Evolutionary conservation across 2,113 vertebrate species (phyloP).

Genomic region (Acanthisitta chloris): DNA sequence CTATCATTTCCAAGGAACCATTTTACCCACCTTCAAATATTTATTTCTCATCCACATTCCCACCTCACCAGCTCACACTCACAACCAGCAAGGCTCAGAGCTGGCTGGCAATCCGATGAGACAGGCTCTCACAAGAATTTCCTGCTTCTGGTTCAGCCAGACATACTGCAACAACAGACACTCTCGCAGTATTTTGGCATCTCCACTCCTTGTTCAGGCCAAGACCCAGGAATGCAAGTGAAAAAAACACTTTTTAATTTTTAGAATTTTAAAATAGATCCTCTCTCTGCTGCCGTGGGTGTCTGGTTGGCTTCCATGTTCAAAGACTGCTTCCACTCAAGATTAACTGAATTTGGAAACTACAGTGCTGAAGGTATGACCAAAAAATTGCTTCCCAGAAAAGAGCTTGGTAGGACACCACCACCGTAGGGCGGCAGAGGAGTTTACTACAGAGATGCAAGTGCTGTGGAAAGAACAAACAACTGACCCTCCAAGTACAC

Average conservation of each 20-base stretch:
- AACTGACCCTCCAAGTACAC: not conserved
- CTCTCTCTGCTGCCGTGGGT: not conserved
- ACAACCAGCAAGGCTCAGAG: not conserved
- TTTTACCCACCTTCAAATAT: not conserved
- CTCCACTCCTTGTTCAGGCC: constrained; percentile 23
- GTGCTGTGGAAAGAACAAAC: not conserved
- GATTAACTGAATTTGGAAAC: constrained; percentile 13
- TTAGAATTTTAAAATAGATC: constrained; percentile 46
- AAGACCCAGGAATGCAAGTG: constrained; percentile 51
- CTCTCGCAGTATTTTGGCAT: constrained; percentile 62
- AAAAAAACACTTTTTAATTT: constrained; percentile 48
- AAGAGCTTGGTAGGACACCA: not conserved
- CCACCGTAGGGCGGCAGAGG: not conserved
- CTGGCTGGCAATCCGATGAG: constrained; percentile 67
- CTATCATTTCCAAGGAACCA: not conserved
- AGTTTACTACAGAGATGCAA: not conserved
- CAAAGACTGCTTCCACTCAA: not conserved
- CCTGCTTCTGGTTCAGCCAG: constrained; percentile 69
- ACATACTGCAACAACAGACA: constrained; percentile 66
- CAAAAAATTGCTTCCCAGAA: constrained; percentile 21
- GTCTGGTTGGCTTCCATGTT: constrained; percentile 15
- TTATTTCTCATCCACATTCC: not conserved
- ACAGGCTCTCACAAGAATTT: constrained; percentile 71
- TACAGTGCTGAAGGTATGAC: not conserved
- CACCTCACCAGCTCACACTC: constrained; percentile 6